These are phyloP conservation scores for Sylvia atricapilla DNA, from an alignment of 2,113 vertebrate genomes.

Conservation along the genomic window DNA sequence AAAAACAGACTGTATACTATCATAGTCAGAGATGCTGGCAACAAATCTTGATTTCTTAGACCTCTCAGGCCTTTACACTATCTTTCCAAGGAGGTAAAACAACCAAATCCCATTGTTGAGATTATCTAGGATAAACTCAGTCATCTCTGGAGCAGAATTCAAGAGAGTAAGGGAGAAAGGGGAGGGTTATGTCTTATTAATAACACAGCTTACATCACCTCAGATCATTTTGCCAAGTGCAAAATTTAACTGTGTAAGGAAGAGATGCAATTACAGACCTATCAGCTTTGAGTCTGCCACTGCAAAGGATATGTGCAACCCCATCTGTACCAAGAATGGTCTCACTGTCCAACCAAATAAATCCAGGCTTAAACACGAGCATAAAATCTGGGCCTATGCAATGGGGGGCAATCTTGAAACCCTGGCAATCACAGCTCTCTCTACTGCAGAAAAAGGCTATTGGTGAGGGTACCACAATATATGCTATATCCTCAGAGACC, in stretches of 20 bases:
- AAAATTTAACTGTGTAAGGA: not conserved
- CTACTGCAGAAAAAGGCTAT: not conserved
- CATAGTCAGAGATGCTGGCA: not conserved
- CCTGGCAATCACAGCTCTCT: not conserved
- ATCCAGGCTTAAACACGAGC: not conserved
- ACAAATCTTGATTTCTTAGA: not conserved
- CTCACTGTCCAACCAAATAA: not conserved
- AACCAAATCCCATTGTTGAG: not conserved
- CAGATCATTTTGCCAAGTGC: not conserved
- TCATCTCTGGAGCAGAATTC: not conserved
- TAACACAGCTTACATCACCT: not conserved
- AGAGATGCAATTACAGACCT: not conserved
- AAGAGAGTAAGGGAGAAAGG: not conserved
- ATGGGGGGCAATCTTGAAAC: not conserved
- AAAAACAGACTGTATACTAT: not conserved
- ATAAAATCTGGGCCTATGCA: not conserved
- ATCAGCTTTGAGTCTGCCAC: not conserved
- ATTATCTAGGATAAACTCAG: conserved; percentile 12
- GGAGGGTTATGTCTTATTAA: not conserved
- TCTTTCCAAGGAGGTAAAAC: not conserved
- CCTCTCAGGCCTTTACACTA: not conserved
- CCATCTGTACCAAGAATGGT: not conserved
- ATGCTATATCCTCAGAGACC: not conserved
- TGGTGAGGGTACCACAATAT: not conserved
- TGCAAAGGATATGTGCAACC: not conserved